Evolutionary conservation across 2,888 invertebrate species (phyloP).

Genomic region (Noctua fimbriata): DNA sequence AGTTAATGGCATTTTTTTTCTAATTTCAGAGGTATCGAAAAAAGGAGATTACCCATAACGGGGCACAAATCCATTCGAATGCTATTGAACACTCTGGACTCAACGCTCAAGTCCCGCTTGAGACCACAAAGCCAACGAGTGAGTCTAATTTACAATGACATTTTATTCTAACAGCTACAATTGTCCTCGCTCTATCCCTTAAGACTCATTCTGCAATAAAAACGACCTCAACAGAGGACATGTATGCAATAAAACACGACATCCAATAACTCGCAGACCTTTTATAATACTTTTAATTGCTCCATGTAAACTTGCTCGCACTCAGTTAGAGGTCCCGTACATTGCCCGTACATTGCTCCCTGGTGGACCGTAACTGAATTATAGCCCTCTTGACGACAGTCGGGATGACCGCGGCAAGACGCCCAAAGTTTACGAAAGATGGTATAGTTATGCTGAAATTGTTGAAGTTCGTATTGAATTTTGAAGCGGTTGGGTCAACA

Average conservation of each 20-base stretch:
- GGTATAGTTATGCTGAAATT: constrained; percentile 44
- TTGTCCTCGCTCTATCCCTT: constrained; percentile 9
- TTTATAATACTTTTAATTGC: constrained; percentile 66
- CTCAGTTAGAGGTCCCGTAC: constrained; percentile 48
- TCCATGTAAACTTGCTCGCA: constrained; percentile 55
- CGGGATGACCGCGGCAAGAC: constrained; percentile 68
- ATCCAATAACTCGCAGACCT: constrained; percentile 45
- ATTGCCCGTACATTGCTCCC: constrained; percentile 55
- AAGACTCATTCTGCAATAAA: constrained; percentile 16
- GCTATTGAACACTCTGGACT: neutral
- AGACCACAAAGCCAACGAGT: neutral
- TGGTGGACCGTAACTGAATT: constrained; percentile 64
- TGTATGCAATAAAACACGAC: constrained; percentile 39
- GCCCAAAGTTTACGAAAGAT: constrained; percentile 62
- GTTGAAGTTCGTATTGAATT: constrained; percentile 53
- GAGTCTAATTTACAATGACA: constrained; percentile 1
- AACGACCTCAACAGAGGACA: constrained; percentile 17
- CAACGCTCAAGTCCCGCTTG: neutral
- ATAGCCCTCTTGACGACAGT: constrained; percentile 68
- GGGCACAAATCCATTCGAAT: neutral
- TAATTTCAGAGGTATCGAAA: neutral
- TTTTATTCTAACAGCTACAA: constrained; percentile 15
- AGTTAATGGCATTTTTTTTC: neutral
- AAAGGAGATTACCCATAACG: neutral
- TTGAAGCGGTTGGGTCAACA: constrained; percentile 38